These are phyloP conservation scores for Prolemur simus DNA, from an alignment of 2,113 vertebrate species.

Conservation along the genomic window DNA sequence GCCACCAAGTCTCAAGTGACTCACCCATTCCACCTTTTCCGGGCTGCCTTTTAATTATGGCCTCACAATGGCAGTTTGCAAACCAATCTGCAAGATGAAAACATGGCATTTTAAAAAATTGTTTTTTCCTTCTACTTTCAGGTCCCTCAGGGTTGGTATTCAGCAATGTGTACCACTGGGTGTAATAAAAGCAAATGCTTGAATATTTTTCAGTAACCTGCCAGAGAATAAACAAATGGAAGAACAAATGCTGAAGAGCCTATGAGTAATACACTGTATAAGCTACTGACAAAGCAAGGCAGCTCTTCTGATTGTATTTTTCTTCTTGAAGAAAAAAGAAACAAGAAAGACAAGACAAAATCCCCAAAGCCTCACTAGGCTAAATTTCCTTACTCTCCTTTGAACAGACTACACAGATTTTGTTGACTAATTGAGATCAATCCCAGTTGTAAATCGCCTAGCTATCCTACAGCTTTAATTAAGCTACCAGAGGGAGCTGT, in stretches of 20 bases:
- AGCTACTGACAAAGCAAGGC: slow-evolving; percentile 66
- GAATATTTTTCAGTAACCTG: slow-evolving; percentile 84
- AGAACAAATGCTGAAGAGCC: slow-evolving; percentile 74
- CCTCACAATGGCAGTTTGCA: slow-evolving; percentile 84
- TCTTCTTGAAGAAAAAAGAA: slow-evolving; percentile 73
- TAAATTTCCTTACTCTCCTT: slow-evolving; percentile 88
- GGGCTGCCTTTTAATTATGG: slow-evolving; percentile 85
- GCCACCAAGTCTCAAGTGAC: slow-evolving; percentile 65
- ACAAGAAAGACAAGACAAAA: slow-evolving; percentile 81
- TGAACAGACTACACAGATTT: slow-evolving; percentile 90
- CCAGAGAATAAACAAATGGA: slow-evolving; percentile 84
- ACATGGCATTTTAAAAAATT: slow-evolving; percentile 82
- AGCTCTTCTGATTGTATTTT: slow-evolving; percentile 72
- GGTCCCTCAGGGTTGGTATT: slow-evolving; percentile 80
- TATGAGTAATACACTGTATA: slow-evolving; percentile 47
- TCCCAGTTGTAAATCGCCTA: slow-evolving; percentile 90
- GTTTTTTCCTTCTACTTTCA: slow-evolving; percentile 81
- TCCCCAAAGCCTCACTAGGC: slow-evolving; percentile 86
- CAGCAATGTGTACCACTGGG: slow-evolving; percentile 81
- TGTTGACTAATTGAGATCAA: slow-evolving; percentile 94
- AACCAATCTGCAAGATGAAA: slow-evolving; percentile 86
- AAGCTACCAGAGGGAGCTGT: slow-evolving; percentile 90
- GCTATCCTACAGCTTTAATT: slow-evolving; percentile 90
- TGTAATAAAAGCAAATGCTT: slow-evolving; percentile 84
- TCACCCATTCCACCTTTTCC: slow-evolving; percentile 76